A percentile compares a stretch with the other conserved stretches of the same genome.
Conservation (phyloP, 2,888 invertebrate genomes). For the Zygothrica quintamaculata region DNA sequence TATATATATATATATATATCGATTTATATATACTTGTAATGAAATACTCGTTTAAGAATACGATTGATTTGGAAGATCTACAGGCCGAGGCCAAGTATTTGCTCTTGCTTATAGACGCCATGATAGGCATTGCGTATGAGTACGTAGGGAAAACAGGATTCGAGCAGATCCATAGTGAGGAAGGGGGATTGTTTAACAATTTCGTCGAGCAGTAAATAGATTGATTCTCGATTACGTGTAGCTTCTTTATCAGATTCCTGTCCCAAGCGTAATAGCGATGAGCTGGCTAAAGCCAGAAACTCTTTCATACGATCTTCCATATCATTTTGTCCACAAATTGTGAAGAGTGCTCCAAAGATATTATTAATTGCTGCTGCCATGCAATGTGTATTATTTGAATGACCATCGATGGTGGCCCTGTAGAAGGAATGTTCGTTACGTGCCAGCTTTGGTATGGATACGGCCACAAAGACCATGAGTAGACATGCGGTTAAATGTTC, state of each 20-base stretch:
- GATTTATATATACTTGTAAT: no score
- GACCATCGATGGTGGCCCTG: constrained; percentile 94
- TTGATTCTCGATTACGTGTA: constrained; percentile 97
- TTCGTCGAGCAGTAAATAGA: constrained; percentile 97
- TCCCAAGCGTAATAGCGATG: constrained; percentile 96
- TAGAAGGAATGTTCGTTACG: constrained; percentile 95
- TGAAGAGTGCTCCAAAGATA: constrained; percentile 98
- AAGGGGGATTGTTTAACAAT: constrained; percentile 99
- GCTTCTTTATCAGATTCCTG: constrained; percentile 98
- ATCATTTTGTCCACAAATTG: constrained; percentile 97
- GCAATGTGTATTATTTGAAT: constrained; percentile 99
- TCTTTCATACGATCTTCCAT: constrained; percentile 99
- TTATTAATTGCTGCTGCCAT: constrained; percentile 98
- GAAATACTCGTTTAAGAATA: constrained; percentile 44
- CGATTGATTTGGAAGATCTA: constrained; percentile 25
- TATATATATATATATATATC: not conserved
- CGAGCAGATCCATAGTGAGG: constrained; percentile 98
- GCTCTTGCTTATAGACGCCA: constrained; percentile 96
- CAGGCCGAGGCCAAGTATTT: constrained; percentile 83
- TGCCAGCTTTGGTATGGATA: constrained; percentile 97
- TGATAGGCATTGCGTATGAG: constrained; percentile 99
- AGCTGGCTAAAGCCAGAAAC: constrained; percentile 95
- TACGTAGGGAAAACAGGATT: constrained; percentile 99
- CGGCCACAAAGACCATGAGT: constrained; percentile 99
- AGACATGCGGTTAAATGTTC: constrained; percentile 97